phyloP scores from a whole-genome alignment of 2,888 invertebrate species.

The Caenorhabditis japonica region DNA sequence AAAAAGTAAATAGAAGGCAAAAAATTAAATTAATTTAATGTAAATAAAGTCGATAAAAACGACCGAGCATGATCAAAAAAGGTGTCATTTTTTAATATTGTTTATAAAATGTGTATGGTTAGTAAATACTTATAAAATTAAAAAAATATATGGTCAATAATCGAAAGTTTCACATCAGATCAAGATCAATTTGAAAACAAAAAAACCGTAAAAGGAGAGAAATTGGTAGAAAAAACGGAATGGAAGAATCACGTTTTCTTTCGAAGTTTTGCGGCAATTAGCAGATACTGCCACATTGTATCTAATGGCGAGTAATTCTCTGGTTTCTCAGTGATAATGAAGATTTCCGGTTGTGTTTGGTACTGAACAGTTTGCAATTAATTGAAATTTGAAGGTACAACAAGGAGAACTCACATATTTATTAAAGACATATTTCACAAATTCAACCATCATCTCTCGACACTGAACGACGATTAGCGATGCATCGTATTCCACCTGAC shows the following conservation, averaged over 20 bases:
- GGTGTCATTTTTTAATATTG: slow-evolving; percentile 4
- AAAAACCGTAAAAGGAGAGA: slow-evolving; percentile 10
- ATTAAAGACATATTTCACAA: slow-evolving; percentile 61
- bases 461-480: slow-evolving; percentile 59
- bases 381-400: background rate
- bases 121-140: background rate
- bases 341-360: slow-evolving; percentile 51
- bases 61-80: slow-evolving; percentile 1
- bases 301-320: slow-evolving; percentile 68
- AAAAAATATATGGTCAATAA: background rate
- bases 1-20: background rate
- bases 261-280: slow-evolving; percentile 58
- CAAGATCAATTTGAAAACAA: slow-evolving; percentile 5
- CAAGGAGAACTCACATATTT: slow-evolving; percentile 44
- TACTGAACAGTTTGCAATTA: slow-evolving; percentile 12
- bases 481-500: slow-evolving; percentile 70
- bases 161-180: background rate
- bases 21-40: background rate
- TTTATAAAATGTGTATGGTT: background rate
- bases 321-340: slow-evolving; percentile 51
- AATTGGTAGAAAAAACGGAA: background rate
- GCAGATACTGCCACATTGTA: slow-evolving; percentile 70
- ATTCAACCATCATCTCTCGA: slow-evolving; percentile 58
- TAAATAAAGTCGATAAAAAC: slow-evolving; percentile 2
- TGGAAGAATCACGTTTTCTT: slow-evolving; percentile 44